Base-by-base conservation (phyloP, 2,113 vertebrate species). In the Gracilinanus agilis region DNA sequence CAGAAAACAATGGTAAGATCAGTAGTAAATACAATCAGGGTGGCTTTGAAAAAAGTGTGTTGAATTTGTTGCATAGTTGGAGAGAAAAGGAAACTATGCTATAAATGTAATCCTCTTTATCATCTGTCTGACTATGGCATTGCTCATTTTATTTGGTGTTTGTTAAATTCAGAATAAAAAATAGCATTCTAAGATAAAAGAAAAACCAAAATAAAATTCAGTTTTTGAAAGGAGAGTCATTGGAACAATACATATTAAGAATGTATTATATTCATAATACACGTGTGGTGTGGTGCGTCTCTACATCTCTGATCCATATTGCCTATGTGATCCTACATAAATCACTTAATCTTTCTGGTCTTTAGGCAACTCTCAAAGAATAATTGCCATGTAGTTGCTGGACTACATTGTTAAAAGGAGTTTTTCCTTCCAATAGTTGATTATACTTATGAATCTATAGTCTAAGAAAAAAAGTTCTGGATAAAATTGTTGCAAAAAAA, bases 401-500 rank as follows among this genome's bases (percentile, higher is more conserved):
- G n/a, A 75, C 13, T 75, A 12, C 34, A n/a, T n/a, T n/a, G 13
- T 4, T 61, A 75, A 12, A n/a, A 5, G 34, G 12, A n/a, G 61
- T 75, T 75, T 75, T 34, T 12, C n/a, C 34, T n/a, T 24, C 13
- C n/a, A 75, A 13, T n/a, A n/a, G 29, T 34, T 67, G 12, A 3
- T 67, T 16, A n/a, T n/a, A 67, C 12, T n/a, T 12, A 67, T 67
- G 61, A 67, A 67, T 67, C 29, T 67, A 12, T 67, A 12, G 12
- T 16, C 61, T 3, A 67, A 67, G 29, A n/a, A 67, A 67, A 67
- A 11, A 61, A 61, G 3, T 11, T 49, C 49, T 49, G 6, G 10
- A 61, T 67, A 67, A 67, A 88, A 91, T 92, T 55, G 89, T 5
- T 25, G 55, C n/a, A 9, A 92, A 90, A 53, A 95, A 95, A 94